Evolutionary conservation across 2,888 invertebrate species (phyloP), one percentile per base, ranked within the genome.

Genomic region (Hirtodrosophila alboralis): DNA sequence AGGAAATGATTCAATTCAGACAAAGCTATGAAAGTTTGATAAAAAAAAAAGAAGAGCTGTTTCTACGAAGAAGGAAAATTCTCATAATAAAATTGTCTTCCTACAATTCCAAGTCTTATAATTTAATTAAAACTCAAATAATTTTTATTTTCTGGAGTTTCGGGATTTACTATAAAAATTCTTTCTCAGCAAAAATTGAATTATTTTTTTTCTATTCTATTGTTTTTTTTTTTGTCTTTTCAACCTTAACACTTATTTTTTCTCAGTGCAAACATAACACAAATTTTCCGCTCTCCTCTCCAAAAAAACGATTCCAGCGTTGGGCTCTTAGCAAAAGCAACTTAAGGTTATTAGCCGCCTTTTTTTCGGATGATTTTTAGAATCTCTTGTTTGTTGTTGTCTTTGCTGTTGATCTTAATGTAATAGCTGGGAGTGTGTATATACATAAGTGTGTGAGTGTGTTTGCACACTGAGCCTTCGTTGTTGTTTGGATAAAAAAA

Each of bases 281-380:
- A 47, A 49, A 16, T 34, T 47, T 43, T 58, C 37, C 34, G 49
- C 58, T 52, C 44, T 63, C 47, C n/a, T 23, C 44, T 51, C 23
- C 13, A 59, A 52, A 47, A 47, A 37, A 12, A n/a, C n/a, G n/a
- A n/a, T n/a, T n/a, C n/a, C n/a, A n/a, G n/a, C n/a, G 26, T 44
- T 56, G 40, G 53, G 43, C 54, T 72, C 44, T 75, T 62, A 51
- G 73, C 73, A 54, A 71, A 52, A 75, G 54, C 62, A 60, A 64
- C 69, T 68, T 61, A 56, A 61, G 77, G 74, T 76, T 74, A 70
- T 77, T 74, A 74, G 78, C 75, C 62, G 71, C 70, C 66, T 79
- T 65, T 75, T 74, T 74, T 49, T 37, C 27, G 34, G 33, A 53
- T 59, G 47, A 60, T 67, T 70, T 78, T 56, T 53, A 40, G 56